Conservation (phyloP, 2,113 vertebrate species). For the Otolemur garnettii region DNA sequence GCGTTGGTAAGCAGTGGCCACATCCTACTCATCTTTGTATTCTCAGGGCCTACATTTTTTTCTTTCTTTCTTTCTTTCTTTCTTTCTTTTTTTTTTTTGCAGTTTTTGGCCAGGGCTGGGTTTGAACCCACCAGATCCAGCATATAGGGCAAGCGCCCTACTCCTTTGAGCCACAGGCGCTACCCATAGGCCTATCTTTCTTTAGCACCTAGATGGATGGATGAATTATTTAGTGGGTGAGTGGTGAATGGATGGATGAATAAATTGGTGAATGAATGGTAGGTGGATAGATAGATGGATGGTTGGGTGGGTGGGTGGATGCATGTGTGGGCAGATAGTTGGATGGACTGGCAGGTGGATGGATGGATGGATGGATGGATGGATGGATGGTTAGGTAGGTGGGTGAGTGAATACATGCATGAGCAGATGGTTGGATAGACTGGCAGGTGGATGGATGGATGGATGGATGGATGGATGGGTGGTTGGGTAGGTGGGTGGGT, state of each 20-base stretch:
- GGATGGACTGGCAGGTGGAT: fast-evolving
- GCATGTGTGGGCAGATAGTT: neutral
- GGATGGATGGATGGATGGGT: neutral
- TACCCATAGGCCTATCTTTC: neutral
- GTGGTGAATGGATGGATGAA: no score
- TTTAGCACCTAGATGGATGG: neutral
- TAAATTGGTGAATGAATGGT: neutral
- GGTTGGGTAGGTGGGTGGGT: no score
- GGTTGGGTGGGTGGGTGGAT: neutral
- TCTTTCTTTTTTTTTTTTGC: no score
- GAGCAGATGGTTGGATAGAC: neutral
- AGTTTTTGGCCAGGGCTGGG: neutral
- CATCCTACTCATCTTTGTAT: neutral
- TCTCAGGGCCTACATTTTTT: neutral
- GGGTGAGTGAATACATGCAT: no score
- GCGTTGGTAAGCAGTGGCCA: neutral
- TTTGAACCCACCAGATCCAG: neutral
- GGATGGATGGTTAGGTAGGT: no score
- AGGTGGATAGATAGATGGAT: neutral
- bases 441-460: neutral
- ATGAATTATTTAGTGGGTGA: neutral
- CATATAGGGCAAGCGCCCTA: neutral
- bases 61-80: no score
- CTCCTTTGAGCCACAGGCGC: neutral
- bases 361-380: neutral